These are phyloP conservation scores for Agrypnia vestita DNA, from an alignment of 1,140 invertebrate species.

Conservation along the genomic window DNA sequence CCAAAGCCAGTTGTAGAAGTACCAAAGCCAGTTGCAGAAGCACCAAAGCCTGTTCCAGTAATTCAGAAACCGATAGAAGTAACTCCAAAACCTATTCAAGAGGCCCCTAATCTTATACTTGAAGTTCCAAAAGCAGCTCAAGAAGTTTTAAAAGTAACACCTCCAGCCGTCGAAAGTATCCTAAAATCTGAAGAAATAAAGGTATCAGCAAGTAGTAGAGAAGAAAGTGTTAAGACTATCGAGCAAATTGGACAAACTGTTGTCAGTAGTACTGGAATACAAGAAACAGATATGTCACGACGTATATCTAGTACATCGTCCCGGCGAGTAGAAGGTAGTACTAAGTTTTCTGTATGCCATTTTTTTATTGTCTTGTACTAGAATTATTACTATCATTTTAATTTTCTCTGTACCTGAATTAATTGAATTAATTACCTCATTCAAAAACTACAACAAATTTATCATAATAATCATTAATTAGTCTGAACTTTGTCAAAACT, in stretches of 20 bases:
- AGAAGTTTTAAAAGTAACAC: too few relatives aligned
- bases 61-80: slow-evolving; percentile 53
- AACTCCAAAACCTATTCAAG: neutral
- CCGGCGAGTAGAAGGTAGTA: slow-evolving; percentile 75
- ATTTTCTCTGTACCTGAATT: slow-evolving; percentile 4
- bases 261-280: slow-evolving; percentile 68
- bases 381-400: slow-evolving; percentile 1
- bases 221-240: slow-evolving; percentile 21
- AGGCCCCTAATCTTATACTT: too few relatives aligned
- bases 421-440: slow-evolving; percentile 26
- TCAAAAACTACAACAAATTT: slow-evolving; percentile 30
- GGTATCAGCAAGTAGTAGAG: slow-evolving; percentile 2
- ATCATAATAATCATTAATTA: slow-evolving; percentile 37
- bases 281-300: slow-evolving; percentile 74
- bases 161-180: neutral
- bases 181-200: slow-evolving; percentile 6
- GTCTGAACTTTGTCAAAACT: slow-evolving; percentile 36
- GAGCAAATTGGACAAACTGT: slow-evolving; percentile 53
- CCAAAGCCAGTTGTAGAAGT: slow-evolving; percentile 18
- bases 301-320: slow-evolving; percentile 75
- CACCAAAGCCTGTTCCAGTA: slow-evolving; percentile 45
- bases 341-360: slow-evolving; percentile 27
- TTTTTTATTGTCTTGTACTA: slow-evolving; percentile 15
- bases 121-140: too few relatives aligned
- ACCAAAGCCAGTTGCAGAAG: slow-evolving; percentile 24